These are phyloP conservation scores for Diabrotica undecimpunctata DNA, from an alignment of 1,140 invertebrate species.

Conservation along the genomic window DNA sequence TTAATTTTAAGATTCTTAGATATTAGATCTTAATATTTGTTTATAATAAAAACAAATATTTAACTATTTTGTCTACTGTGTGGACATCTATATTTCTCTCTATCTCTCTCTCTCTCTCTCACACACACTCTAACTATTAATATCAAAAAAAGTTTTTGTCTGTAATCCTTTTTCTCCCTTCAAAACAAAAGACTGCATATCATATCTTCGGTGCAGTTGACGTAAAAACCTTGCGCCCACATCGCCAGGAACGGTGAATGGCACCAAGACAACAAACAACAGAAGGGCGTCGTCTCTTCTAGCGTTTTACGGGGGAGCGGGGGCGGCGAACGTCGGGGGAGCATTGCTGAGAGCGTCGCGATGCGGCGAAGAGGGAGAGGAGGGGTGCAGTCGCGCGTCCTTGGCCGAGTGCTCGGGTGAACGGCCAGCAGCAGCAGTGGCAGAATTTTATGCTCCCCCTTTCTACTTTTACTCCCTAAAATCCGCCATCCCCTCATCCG, in stretches of 20 bases:
- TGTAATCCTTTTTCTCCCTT: too few relatives aligned
- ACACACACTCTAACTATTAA: too few relatives aligned
- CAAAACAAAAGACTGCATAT: too few relatives aligned
- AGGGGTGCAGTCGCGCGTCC: constrained; percentile 31
- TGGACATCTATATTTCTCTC: too few relatives aligned
- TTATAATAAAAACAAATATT: too few relatives aligned
- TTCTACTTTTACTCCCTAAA: too few relatives aligned
- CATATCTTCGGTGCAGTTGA: not conserved
- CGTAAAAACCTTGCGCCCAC: not conserved
- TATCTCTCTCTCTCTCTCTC: too few relatives aligned
- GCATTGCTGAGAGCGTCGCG: constrained; percentile 24
- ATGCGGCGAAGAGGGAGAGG: constrained; percentile 17
- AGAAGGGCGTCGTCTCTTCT: not conserved
- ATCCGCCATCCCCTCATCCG: not conserved
- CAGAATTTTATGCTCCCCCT: constrained; percentile 7
- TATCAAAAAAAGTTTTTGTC: too few relatives aligned
- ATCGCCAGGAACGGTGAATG: not conserved
- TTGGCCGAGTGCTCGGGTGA: constrained; percentile 43
- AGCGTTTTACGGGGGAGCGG: not conserved
- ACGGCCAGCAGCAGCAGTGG: constrained; percentile 31
- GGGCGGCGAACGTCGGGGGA: not conserved
- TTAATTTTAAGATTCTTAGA: too few relatives aligned
- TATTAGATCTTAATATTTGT: too few relatives aligned
- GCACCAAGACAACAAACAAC: constrained; percentile 1
- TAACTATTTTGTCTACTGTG: too few relatives aligned